Evolutionary conservation across 1,140 invertebrate species (phyloP), one percentile per base, ranked within the genome.

Genomic region (Plodia interpunctella): DNA sequence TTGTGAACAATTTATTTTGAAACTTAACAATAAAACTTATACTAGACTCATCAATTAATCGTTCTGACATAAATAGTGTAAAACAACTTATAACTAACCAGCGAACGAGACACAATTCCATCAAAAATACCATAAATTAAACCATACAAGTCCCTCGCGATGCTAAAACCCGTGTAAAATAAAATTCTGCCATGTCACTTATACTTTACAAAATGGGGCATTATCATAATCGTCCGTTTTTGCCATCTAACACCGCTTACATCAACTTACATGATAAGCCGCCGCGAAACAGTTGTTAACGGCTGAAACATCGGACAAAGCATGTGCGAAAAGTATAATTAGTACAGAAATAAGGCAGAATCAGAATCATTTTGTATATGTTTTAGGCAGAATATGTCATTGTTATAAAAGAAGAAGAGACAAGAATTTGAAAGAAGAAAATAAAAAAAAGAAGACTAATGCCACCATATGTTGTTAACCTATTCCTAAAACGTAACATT

Each of bases 251-350:
- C 32, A 35, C 32, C 38, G 38, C 15, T 44, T 44, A 44, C 38
- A 44, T 44, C 38, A 17, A 44, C 38, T 44, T 44, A 44, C 38
- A 44, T 44, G 38, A 44, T 44, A 44, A 44, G 38, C n/a, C 38
- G 38, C 38, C 2, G 15, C n/a, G n/a, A 2, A 44, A 44, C 38
- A 44, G 38, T 44, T 44, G 38, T 44, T 44, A 44, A 15, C 13
- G 38, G 38, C 38, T 44, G 38, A 44, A 44, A 44, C 38, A 15
- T 2, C 13, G 13, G 15, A 44, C 38, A 44, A 44, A 44, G 10
- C 38, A 44, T 44, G 38, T 17, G 38, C 13, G 5, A n/a, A 44
- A 44, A 44, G 15, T 44, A 44, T 44, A 44, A n/a, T 11, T 1
- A 6, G 38, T 44, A 15, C 8, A 44, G 13, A 44, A 6, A 44